Evolutionary conservation across 2,888 invertebrate species (phyloP).

Genomic region (Pristionchus maxplancki): DNA sequence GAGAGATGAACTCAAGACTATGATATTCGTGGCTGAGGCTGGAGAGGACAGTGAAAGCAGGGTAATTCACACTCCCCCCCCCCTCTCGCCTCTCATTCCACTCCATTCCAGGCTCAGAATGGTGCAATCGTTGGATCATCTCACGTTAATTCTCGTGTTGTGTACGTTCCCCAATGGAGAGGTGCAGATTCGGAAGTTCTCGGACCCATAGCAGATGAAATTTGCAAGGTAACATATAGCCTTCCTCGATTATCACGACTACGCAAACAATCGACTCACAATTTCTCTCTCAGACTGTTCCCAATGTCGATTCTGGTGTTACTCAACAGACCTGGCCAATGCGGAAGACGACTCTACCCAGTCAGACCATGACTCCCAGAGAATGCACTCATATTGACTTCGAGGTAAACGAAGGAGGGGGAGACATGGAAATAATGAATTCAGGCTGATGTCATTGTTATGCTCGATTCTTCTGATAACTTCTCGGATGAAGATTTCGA

Average conservation of each 20-base stretch:
- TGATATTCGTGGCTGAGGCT: conserved; percentile 73
- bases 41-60: conserved; percentile 64
- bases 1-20: conserved; percentile 64
- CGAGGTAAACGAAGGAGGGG: too few species aligned
- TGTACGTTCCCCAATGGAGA: conserved; percentile 71
- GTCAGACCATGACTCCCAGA: conserved; percentile 49
- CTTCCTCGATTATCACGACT: not conserved
- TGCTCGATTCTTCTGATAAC: conserved; percentile 75
- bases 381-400: conserved; percentile 67
- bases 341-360: conserved; percentile 56
- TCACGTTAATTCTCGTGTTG: conserved; percentile 56
- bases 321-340: conserved; percentile 59
- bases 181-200: conserved; percentile 69
- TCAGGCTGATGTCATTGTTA: conserved; percentile 72
- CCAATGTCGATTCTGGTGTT: conserved; percentile 59
- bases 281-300: conserved; percentile 54
- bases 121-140: conserved; percentile 58
- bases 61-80: not conserved
- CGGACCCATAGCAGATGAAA: conserved; percentile 71
- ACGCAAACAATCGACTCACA: not conserved
- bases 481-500: conserved; percentile 70
- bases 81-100: not conserved
- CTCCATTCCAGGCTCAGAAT: conserved; percentile 50
- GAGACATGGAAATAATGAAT: too few species aligned
- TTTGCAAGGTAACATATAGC: conserved; percentile 67